Conservation (phyloP, 2,888 invertebrate genomes). For the Tenthredo notha region DNA sequence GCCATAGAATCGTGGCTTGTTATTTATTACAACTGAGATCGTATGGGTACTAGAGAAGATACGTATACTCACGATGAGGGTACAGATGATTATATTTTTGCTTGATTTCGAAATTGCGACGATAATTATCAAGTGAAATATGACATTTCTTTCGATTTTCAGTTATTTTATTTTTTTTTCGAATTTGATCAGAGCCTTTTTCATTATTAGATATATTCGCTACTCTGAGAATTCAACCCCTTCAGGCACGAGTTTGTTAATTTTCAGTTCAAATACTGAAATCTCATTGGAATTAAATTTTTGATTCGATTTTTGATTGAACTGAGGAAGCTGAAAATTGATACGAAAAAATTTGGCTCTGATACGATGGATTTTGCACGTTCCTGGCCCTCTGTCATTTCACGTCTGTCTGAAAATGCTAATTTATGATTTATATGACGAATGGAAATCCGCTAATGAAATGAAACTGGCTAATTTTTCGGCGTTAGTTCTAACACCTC, state of each 20-base stretch:
- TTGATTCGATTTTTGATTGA: background rate
- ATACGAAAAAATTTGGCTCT: background rate
- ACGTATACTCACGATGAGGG: background rate
- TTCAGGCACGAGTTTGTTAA: background rate
- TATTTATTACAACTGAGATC: conserved; percentile 19
- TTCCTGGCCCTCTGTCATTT: background rate
- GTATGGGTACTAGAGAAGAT: background rate
- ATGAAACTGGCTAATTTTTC: conserved; percentile 28
- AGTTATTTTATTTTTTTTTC: background rate
- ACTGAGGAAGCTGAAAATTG: background rate
- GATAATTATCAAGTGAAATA: background rate
- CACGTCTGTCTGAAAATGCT: background rate
- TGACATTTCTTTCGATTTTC: background rate
- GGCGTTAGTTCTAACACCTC: conserved; percentile 6
- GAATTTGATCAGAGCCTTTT: background rate
- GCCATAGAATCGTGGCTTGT: conserved; percentile 25
- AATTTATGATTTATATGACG: conserved; percentile 19
- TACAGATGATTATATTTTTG: background rate
- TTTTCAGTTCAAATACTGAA: background rate
- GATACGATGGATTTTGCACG: background rate
- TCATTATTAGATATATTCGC: background rate
- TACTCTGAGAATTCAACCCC: background rate
- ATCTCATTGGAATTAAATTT: background rate
- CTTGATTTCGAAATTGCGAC: background rate
- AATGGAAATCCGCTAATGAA: conserved; percentile 4